Evolutionary conservation across 2,113 vertebrate species (phyloP), one percentile per base, ranked within the genome.

Genomic region (Vanacampus margaritifer): DNA sequence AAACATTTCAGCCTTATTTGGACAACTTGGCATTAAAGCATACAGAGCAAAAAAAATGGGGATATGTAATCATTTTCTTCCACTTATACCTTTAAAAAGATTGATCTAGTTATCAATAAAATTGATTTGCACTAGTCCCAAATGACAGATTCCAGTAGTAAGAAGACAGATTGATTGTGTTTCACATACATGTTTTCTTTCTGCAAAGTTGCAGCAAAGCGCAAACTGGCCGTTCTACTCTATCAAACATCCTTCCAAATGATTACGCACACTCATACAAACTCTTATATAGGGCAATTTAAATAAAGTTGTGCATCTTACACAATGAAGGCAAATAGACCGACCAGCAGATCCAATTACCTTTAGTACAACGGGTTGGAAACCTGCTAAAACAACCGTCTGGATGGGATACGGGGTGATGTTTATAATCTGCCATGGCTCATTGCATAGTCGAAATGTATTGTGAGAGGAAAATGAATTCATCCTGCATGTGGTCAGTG

Each of bases 321-420:
- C 79, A 90, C 65, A 71, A 71, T 71, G 56, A 69, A 84, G 87
- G 86, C 90, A 88, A 68, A 79, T 71, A 86, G 86, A 89, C 86
- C 90, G 90, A 75, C 91, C 90, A 84, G 90, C 90, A 92, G 89
- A 71, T 90, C 88, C 85, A 88, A 80, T 85, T 86, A 89, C 86
- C 86, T 85, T 83, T 75, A 69, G 80, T 84, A 43, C 62, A 62
- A 78, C 60, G 61, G n/a, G 64, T 72, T 76, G 75, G 39, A 78
- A 77, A 79, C 51, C 71, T 77, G 71, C 74, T 69, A 77, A 75
- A 82, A 72, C 59, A 73, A 59, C 54, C 73, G 77, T 72, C 74
- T 80, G 58, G 50, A 67, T 81, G 32, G 54, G 54, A 69, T 36
- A 51, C 7, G 6, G 26, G 26, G 71, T 71, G 36, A 56, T 71